phyloP scores from a whole-genome alignment of 2,888 invertebrate species.

The Caenorhabditis japonica region DNA sequence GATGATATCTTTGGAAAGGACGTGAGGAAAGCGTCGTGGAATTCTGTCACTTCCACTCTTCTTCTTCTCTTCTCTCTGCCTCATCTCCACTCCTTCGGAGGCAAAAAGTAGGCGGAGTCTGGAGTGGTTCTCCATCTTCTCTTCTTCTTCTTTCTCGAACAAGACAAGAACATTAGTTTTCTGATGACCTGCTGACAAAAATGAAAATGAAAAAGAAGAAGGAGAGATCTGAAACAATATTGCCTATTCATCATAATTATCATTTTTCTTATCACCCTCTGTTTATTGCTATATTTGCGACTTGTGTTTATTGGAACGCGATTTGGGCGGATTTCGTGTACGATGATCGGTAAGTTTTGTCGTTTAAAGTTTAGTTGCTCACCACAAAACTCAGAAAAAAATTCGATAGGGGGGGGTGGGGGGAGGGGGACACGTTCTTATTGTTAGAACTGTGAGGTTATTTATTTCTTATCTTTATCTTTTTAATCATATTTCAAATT shows the following conservation, averaged over 20 bases:
- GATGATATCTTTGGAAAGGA: too few relatives aligned
- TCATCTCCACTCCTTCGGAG: background rate
- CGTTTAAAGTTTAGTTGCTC: constrained; percentile 15
- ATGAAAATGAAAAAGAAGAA: constrained; percentile 6
- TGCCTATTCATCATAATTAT: background rate
- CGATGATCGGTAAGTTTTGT: constrained; percentile 60
- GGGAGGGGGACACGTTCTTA: too few relatives aligned
- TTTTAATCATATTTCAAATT: too few relatives aligned
- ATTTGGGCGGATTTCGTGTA: constrained; percentile 61
- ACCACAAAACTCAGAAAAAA: constrained; percentile 3
- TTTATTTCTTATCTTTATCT: too few relatives aligned
- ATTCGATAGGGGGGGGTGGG: too few relatives aligned
- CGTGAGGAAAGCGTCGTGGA: too few relatives aligned
- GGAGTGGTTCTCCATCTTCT: constrained; percentile 2
- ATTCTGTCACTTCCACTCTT: constrained; percentile 12
- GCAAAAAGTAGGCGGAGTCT: constrained; percentile 32
- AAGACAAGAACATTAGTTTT: constrained; percentile 18
- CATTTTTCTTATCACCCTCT: constrained; percentile 15
- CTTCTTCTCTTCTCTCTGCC: constrained; percentile 6
- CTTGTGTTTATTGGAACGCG: constrained; percentile 42
- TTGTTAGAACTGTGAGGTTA: too few relatives aligned
- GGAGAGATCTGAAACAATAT: too few relatives aligned
- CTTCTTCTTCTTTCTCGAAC: background rate
- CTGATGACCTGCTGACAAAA: constrained; percentile 7
- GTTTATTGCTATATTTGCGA: constrained; percentile 35